Evolutionary conservation across 1,140 invertebrate genomes (phyloP).

Genomic region (Drosophila micromelanica): DNA sequence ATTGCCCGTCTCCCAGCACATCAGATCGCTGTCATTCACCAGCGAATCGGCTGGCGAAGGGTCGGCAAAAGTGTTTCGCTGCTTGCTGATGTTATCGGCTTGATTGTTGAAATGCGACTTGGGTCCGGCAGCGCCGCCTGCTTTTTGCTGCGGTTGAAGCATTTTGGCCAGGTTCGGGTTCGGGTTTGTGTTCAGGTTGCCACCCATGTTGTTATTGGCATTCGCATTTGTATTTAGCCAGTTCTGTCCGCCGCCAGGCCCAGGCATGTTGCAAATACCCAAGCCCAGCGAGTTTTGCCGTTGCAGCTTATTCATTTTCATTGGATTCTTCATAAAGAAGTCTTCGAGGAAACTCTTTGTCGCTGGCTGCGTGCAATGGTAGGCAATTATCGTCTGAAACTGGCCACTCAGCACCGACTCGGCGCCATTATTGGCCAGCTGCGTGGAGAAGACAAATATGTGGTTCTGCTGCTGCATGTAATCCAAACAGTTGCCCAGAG

Average conservation of each 20-base stretch:
- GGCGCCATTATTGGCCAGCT: conserved; percentile 96
- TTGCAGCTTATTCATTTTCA: conserved; percentile 94
- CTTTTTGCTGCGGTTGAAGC: conserved; percentile 57
- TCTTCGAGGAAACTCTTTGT: conserved; percentile 98
- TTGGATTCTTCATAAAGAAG: conserved; percentile 91
- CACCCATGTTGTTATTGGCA: conserved; percentile 12
- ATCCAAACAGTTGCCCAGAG: conserved; percentile 59
- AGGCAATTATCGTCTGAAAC: conserved; percentile 96
- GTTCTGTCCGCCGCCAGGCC: conserved; percentile 12
- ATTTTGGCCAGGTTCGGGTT: conserved; percentile 48
- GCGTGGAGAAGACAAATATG: conserved; percentile 98
- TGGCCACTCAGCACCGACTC: conserved; percentile 95
- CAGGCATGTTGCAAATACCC: conserved; percentile 55
- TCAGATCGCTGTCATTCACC: conserved; percentile 64
- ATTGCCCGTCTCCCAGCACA: conserved; percentile 73
- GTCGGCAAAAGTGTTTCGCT: conserved; percentile 84
- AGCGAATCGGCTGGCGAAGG: conserved; percentile 64
- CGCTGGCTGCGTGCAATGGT: conserved; percentile 96
- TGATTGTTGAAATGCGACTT: conserved; percentile 51
- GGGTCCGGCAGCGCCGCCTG: background rate
- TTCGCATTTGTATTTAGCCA: conserved; percentile 25
- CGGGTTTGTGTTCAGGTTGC: conserved; percentile 11
- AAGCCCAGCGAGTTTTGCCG: conserved; percentile 64
- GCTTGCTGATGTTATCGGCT: conserved; percentile 49
- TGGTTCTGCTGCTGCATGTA: conserved; percentile 98